Base-by-base conservation (phyloP, 2,113 vertebrate species). In the Hippoglossus stenolepis region DNA sequence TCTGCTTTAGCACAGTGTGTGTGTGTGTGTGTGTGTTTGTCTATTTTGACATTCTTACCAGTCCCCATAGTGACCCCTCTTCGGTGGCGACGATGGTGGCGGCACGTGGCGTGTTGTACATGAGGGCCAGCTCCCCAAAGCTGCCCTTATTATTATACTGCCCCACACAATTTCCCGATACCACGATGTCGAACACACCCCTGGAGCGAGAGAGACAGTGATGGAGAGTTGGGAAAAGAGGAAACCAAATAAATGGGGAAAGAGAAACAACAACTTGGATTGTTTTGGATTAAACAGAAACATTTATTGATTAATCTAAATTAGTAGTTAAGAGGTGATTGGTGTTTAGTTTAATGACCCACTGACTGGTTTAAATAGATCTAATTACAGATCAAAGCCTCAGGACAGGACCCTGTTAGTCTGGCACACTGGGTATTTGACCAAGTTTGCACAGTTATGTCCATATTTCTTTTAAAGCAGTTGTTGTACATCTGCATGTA, bases 51-150 rank as follows among this genome's bases (percentile, higher is more conserved):
- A 11, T 12, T 78, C 94, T 97, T 91, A 99, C 98, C 97, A 99
- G 90, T 89, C 96, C 98, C 98, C 98, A 99, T 8, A 99, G 96
- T 21, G 97, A 90, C 75, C 98, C 98, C 84, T 98, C 96, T 74
- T 96, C 93, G 70, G 95, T 98, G 89, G 98, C 97, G 38, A 97
- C 54, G 84, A 99, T 99, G 85, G 98, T 99, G 63, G 98, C 98
- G 69, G 98, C 97, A 71, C 98, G 95, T 15, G 98, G 97, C 73
- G 98, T 99, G 92, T 99, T 99, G 94, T 99, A 99, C 98, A 99
- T 99, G 92, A 99, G 92, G 3, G 98, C 98, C 78, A 99, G 95
- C 61, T 99, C 98, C 83, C 98, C 97, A 77, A 99, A 99, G 94
- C 98, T 99, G 92, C 98, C 98, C 11, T 93, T 98, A 88, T 99